Evolutionary conservation across 2,113 vertebrate species (phyloP), one percentile per base, ranked within the genome.

Genomic region (Saguinus midas): DNA sequence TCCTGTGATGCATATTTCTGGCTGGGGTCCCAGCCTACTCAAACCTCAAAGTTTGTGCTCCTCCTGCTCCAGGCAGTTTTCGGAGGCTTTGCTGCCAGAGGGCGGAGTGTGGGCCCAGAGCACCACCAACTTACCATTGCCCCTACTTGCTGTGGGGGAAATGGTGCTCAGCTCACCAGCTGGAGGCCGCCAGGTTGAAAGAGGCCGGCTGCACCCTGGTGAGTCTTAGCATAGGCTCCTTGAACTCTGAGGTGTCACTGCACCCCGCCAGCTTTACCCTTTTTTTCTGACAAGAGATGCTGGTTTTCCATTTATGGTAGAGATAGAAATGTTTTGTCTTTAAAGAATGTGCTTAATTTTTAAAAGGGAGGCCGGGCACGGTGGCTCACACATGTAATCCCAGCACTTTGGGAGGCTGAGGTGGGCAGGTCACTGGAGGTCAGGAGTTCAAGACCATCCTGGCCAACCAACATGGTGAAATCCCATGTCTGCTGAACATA

Each of bases 41-140:
- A 18, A 87, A 80, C n/a, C 73, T 97, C 93, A 97, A 80, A 96
- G 96, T 89, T 96, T 95, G 55, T 68, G 80, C 32, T 86, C 96
- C 66, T 96, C 91, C 95, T 97, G 93, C 35, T 98, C 88, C 64
- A 95, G 90, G 48, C 95, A 78, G 45, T 96, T 97, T 94, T 97
- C 97, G 16, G 88, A 94, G 12, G 89, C 94, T 95, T 68, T 94
- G 27, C 96, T 98, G 68, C 96, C 91, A 89, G 99, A 99, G 0
- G 99, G 99, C 99, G 16, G 16, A 52, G 52, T 52, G 16, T 16
- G 16, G 52, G 16, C 52, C 52, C 99, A 99, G 94, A 95, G 97
- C 52, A 98, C 98, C 27, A 98, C 99, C 96, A 99, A 90, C 94
- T 98, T 99, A 80, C 98, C 98, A 61, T 98, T 97, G 25, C 98